Percentiles rank a stretch among this genome's conserved stretches.
These are phyloP conservation scores for Gila robusta DNA, from an alignment of 2,797 vertebrate species.

Conservation along the genomic window DNA sequence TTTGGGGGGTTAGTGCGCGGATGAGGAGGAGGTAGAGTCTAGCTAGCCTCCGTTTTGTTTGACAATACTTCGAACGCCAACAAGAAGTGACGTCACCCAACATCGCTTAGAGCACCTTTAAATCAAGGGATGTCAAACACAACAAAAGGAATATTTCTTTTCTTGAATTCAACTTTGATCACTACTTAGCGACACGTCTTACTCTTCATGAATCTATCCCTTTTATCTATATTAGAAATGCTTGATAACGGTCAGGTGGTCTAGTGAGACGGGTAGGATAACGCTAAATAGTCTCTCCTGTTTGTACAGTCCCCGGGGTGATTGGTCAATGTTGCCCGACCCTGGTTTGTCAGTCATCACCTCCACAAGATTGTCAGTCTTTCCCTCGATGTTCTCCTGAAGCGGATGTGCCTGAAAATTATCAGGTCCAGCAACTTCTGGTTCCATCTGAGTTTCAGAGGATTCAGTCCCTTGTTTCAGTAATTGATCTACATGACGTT, in stretches of 20 bases:
- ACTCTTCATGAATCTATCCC: no score
- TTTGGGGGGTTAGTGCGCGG: no score
- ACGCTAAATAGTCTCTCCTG: background rate
- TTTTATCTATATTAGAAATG: background rate
- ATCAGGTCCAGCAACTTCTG: background rate
- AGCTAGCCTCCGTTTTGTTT: no score
- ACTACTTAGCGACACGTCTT: no score
- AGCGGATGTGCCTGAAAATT: background rate
- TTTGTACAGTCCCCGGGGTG: background rate
- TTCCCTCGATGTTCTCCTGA: background rate
- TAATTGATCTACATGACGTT: background rate
- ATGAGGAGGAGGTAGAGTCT: no score
- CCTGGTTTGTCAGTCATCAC: background rate
- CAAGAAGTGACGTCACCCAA: no score
- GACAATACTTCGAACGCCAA: no score
- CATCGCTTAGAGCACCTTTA: no score
- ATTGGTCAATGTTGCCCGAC: background rate
- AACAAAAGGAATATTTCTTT: no score
- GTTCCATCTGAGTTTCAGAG: background rate
- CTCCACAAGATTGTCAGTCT: background rate
- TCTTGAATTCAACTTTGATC: no score
- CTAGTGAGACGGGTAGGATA: background rate
- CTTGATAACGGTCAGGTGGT: background rate
- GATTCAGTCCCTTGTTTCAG: background rate
- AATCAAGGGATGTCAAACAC: no score